Evolutionary conservation across 2,113 vertebrate species (phyloP).

Genomic region (Perca fluviatilis): DNA sequence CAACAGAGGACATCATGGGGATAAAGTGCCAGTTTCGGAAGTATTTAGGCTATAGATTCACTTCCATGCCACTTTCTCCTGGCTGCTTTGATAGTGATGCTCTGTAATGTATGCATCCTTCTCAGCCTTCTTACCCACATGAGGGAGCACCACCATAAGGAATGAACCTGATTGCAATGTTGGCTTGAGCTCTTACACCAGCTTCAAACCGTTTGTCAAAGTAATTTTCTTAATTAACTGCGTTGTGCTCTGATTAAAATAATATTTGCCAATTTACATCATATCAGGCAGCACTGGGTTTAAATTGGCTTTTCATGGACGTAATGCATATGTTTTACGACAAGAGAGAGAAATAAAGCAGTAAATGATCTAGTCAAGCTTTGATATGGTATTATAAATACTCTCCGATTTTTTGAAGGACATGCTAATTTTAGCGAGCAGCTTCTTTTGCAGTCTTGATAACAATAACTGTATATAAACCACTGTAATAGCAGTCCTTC

Average conservation of each 20-base stretch:
- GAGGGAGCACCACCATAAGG: constrained; percentile 63
- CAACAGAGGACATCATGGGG: constrained; percentile 34
- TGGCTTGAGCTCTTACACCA: constrained; percentile 55
- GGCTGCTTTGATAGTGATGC: constrained; percentile 51
- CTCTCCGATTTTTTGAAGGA: constrained; percentile 50
- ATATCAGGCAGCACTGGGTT: constrained; percentile 63
- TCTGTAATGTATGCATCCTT: constrained; percentile 44
- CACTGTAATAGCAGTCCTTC: constrained; percentile 62
- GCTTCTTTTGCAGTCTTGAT: constrained; percentile 48
- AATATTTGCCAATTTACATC: constrained; percentile 78
- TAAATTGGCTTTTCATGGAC: constrained; percentile 64
- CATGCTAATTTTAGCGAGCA: constrained; percentile 44
- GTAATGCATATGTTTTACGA: constrained; percentile 60
- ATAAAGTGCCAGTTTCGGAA: constrained; percentile 18
- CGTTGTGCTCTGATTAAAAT: constrained; percentile 77
- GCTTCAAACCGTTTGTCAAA: constrained; percentile 74
- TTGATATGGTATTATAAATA: constrained; percentile 50
- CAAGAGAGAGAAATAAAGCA: constrained; percentile 54
- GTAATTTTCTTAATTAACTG: constrained; percentile 79
- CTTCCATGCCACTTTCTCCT: constrained; percentile 21
- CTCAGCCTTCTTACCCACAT: constrained; percentile 55
- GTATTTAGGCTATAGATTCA: constrained; percentile 33
- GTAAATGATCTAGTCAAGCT: constrained; percentile 61
- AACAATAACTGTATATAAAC: constrained; percentile 63
- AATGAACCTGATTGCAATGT: constrained; percentile 67